Evolutionary conservation across 2,888 invertebrate genomes (phyloP).

Genomic region (Lepidocyrtoides sp.): DNA sequence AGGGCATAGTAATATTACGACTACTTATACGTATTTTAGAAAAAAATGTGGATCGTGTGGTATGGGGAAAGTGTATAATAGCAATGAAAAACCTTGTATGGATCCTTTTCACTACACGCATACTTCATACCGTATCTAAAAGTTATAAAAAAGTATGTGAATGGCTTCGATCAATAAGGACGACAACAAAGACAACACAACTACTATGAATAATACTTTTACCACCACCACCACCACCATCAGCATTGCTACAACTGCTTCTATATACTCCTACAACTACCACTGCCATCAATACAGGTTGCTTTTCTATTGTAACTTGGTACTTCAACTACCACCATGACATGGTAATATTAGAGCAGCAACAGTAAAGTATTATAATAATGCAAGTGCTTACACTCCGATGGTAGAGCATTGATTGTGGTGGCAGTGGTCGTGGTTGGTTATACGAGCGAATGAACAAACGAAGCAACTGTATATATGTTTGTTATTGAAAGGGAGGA

Average conservation of each 20-base stretch:
- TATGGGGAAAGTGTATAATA: no score
- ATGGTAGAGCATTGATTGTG: constrained; percentile 64
- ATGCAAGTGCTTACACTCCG: constrained; percentile 1
- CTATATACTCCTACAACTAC: not conserved
- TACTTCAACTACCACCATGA: not conserved
- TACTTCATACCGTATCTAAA: constrained; percentile 24
- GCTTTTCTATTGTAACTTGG: not conserved
- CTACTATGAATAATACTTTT: constrained; percentile 23
- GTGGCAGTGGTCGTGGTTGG: constrained; percentile 55
- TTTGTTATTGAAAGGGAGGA: not conserved
- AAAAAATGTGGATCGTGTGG: not conserved
- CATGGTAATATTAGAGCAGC: not conserved
- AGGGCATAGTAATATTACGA: no score
- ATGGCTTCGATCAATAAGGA: constrained; percentile 76
- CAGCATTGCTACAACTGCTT: not conserved
- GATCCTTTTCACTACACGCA: not conserved
- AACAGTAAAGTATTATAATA: not conserved
- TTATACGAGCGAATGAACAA: constrained; percentile 32
- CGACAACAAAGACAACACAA: constrained; percentile 75
- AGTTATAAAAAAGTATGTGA: constrained; percentile 74
- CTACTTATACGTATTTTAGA: not conserved
- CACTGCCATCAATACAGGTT: not conserved
- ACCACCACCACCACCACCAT: not conserved
- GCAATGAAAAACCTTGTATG: not conserved
- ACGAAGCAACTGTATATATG: not conserved